Base-by-base conservation (phyloP, 1,140 invertebrate species). In the Trichoplusia ni region DNA sequence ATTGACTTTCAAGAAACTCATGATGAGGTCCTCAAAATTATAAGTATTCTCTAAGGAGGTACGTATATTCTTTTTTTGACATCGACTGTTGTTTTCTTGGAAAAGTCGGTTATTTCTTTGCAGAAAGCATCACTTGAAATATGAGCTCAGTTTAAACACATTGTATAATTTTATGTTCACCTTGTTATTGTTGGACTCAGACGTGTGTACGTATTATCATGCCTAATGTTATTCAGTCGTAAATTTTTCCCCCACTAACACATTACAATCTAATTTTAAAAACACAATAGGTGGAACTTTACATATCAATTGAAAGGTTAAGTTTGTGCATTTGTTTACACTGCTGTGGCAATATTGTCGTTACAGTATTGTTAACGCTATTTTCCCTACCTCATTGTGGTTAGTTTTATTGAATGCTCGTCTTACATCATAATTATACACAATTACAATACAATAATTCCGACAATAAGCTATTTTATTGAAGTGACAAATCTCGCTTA, bases 321-420 rank as follows among this genome's bases (percentile, higher is more conserved):
- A 63, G 18, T 53, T 51, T 53, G 60, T 53, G 47, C 47, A 53
- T 63, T 53, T 19, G 14, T 63, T 53, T 53, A 63, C 35, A 21
- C 19, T 21, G 11, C 23, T 37, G 18, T 37, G 7, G 31, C 19
- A 53, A 25, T 38, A 60, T 60, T 64, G 42, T 49, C 23, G 29
- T 16, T 38, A 58, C 44, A 70, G 46, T 70, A 49, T 62, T 64
- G 40, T 60, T 54, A 38, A 38, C 11, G 21, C 33, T 16, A 35
- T 60, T 4, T 64, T 16, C 60, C 40, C 29, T 71, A 61, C 64
- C 64, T 71, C 64, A 61, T 63, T 66, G 19, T 60, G 64, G 4
- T 40, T 44, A 35, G 46, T 44, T 33, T 29, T 29, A 16, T 16
- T n/a, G 14, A 47, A 47, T 47, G 44, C 23, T 47, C n/a, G n/a